A percentile compares a stretch with the other conserved stretches of the same genome.
Conservation (phyloP, 2,113 vertebrate genomes). For the Oceanites oceanicus region DNA sequence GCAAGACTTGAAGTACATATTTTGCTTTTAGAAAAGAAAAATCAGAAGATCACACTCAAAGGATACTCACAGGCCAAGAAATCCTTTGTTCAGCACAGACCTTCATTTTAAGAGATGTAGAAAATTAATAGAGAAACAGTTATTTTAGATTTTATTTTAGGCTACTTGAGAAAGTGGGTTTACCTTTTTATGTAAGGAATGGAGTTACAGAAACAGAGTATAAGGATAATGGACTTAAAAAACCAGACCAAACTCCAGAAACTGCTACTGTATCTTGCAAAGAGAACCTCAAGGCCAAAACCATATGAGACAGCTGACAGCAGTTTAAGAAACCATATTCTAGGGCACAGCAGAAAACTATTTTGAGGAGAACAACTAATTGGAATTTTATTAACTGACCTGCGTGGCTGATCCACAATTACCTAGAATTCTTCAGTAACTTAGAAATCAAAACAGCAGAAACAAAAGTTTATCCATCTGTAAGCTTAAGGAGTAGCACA, state of each 20-base stretch:
- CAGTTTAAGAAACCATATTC: background rate
- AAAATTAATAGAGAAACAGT: background rate
- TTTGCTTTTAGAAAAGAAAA: background rate
- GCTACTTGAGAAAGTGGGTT: background rate
- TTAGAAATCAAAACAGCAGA: background rate
- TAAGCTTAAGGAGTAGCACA: background rate
- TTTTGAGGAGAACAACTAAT: background rate
- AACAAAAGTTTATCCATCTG: background rate
- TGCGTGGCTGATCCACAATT: background rate
- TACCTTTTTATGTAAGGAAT: background rate
- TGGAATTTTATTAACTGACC: background rate
- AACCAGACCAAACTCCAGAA: background rate
- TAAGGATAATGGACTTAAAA: background rate
- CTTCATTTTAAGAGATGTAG: background rate
- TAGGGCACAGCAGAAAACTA: background rate
- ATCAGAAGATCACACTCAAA: background rate
- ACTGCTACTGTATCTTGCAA: background rate
- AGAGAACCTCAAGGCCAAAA: background rate
- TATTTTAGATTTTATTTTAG: background rate
- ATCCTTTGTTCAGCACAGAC: background rate
- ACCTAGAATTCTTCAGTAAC: background rate
- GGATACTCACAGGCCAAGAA: background rate
- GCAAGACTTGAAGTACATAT: background rate
- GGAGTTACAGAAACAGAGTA: background rate
- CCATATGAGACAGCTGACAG: background rate